Conservation (phyloP, 2,888 invertebrate species). For the Prostheceraeus crozeri region DNA sequence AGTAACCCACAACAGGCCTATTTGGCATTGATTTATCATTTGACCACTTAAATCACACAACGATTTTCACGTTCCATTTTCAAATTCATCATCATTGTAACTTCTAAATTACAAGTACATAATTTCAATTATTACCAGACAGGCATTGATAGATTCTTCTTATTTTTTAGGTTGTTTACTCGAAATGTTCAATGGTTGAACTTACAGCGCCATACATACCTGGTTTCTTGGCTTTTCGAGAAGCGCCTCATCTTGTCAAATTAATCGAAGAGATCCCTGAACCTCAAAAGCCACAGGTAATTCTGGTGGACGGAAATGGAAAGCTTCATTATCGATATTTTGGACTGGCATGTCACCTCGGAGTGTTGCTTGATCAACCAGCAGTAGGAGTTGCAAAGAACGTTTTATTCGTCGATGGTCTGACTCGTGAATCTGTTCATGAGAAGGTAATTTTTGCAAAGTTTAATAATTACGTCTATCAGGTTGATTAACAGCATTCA, state of each 20-base stretch:
- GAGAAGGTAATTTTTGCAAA: slow-evolving; percentile 16
- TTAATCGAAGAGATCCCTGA: slow-evolving; percentile 48
- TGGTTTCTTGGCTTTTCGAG: slow-evolving; percentile 59
- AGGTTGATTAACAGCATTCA: too few species aligned
- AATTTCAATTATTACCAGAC: too few species aligned
- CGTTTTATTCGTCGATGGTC: slow-evolving; percentile 53
- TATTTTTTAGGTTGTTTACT: too few species aligned
- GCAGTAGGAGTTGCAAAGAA: slow-evolving; percentile 59
- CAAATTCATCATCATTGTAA: too few species aligned
- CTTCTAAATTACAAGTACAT: too few species aligned
- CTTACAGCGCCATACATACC: slow-evolving; percentile 59
- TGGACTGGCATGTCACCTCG: slow-evolving; percentile 59
- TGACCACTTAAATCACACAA: too few species aligned
- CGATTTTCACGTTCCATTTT: too few species aligned
- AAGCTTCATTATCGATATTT: slow-evolving; percentile 57
- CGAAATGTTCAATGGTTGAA: too few species aligned
- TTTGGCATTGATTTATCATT: too few species aligned
- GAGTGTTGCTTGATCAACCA: slow-evolving; percentile 54
- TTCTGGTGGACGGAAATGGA: slow-evolving; percentile 60
- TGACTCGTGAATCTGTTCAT: slow-evolving; percentile 39
- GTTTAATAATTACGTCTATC: too few species aligned
- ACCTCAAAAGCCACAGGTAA: slow-evolving; percentile 55
- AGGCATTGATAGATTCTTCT: too few species aligned
- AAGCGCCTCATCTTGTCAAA: slow-evolving; percentile 51
- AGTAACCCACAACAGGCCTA: too few species aligned